Base-by-base conservation (phyloP, 2,113 vertebrate genomes). In the Helogale parvula region DNA sequence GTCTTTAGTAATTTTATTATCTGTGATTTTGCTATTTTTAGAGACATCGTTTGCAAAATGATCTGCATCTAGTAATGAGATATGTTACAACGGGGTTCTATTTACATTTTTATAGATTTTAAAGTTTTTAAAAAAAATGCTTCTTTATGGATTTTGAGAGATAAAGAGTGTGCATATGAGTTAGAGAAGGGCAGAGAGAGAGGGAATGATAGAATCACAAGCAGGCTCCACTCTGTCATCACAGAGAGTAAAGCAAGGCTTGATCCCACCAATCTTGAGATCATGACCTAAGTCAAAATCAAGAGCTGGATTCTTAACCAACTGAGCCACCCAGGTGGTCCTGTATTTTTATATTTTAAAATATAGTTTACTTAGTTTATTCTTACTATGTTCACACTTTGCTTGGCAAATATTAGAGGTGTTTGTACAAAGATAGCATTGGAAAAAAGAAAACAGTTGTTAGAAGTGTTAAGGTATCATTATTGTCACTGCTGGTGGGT, bases 11-110 rank as follows among this genome's bases (percentile, higher is more conserved):
- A 45, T 41, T 82, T 71, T 86, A 41, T 66, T 81, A 35, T 50
- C 35, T 87, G 14, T 66, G 33, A 77, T 71, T 71, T 90, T 90
- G n/a, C 71, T 92, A 17, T 90, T 94, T 95, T 50, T 33, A 76
- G 23, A 15, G 33, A 76, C 4, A 60, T 29, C 68, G 4, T 84
- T 94, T 97, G 10, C 33, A 33, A 21, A 66, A 69, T 57, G 50
- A 63, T 31, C 33, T 79, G 2, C 63, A 71, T 72, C 12, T 57
- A 33, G 15, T 71, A 63, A 92, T 33, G 25, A 85, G 12, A 17
- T 76, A 0, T 82, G 15, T 16, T 66, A 54, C 54, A 25, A 12
- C 38, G 12, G 23, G 1, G 0, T 19, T 92, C n/a, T 92, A 57
- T 71, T 86, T 41, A 35, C 52, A 84, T 66, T 94, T 94, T 94